Conservation (phyloP, 2,888 invertebrate genomes). For the Lepeophtheirus nordmannii region DNA sequence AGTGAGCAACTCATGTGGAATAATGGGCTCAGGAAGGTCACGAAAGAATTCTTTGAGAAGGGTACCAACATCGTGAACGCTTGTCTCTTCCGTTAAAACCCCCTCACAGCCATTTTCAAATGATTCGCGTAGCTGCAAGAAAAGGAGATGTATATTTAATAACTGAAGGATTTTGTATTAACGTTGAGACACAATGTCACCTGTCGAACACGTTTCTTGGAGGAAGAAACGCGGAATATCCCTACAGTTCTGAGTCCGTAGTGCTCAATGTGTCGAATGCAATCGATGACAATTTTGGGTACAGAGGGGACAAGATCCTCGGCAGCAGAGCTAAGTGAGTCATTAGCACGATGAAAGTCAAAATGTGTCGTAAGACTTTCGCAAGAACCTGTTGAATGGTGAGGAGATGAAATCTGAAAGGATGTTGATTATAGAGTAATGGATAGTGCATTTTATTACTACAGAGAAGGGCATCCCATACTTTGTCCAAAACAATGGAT, state of each 20-base stretch:
- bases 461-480: neutral
- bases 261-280: conserved; percentile 62
- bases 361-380: conserved; percentile 28
- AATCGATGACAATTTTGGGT: conserved; percentile 59
- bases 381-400: conserved; percentile 28
- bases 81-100: conserved; percentile 59
- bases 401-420: conserved; percentile 16
- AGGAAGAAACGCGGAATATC: conserved; percentile 77
- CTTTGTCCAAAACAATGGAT: conserved; percentile 39
- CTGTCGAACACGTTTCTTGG: conserved; percentile 79
- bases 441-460: too few species aligned
- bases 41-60: conserved; percentile 81
- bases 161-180: neutral
- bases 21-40: conserved; percentile 76
- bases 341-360: conserved; percentile 32
- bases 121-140: conserved; percentile 60
- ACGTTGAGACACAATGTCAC: conserved; percentile 36
- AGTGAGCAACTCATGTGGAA: conserved; percentile 71
- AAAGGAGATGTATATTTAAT: neutral
- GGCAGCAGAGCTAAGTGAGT: conserved; percentile 31
- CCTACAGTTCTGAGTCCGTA: conserved; percentile 70
- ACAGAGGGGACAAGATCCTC: conserved; percentile 45
- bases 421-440: neutral
- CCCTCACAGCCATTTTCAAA: conserved; percentile 58
- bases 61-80: conserved; percentile 84